A percentile compares a stretch with the other conserved stretches of the same genome.
Evolutionary conservation across 2,888 invertebrate genomes (phyloP).

Genomic region (Melanotus villosus): DNA sequence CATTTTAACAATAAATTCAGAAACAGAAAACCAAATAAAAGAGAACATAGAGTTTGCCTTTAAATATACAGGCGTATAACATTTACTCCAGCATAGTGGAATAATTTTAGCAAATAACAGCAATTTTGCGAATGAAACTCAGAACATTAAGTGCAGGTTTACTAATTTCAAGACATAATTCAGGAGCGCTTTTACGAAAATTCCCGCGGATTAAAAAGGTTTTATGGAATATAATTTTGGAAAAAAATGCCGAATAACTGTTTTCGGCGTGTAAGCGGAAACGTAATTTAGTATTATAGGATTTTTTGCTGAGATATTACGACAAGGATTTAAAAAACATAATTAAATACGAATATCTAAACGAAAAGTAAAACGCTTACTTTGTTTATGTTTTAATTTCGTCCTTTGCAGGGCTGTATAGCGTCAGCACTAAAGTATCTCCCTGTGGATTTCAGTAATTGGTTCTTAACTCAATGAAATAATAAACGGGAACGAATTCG

Average conservation of each 20-base stretch:
- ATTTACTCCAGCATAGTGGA: too few species aligned
- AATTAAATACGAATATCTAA: constrained; percentile 17
- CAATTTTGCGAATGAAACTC: background rate
- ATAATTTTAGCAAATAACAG: constrained; percentile 6
- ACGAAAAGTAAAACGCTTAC: background rate
- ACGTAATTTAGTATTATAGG: constrained; percentile 19
- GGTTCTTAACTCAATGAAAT: background rate
- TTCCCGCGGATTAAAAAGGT: constrained; percentile 10
- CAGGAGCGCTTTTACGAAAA: constrained; percentile 6
- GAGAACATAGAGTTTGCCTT: too few species aligned
- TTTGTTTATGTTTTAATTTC: background rate
- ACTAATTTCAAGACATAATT: constrained; percentile 19
- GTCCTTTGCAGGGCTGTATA: background rate
- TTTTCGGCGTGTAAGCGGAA: constrained; percentile 9
- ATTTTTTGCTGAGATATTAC: constrained; percentile 16
- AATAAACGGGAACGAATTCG: too few species aligned
- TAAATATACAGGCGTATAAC: too few species aligned
- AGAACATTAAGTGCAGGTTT: constrained; percentile 16
- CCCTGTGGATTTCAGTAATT: background rate
- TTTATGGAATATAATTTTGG: constrained; percentile 11
- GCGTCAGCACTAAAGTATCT: background rate
- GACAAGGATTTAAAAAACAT: background rate
- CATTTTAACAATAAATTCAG: too few species aligned
- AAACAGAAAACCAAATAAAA: too few species aligned
- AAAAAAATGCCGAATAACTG: constrained; percentile 11